Evolutionary conservation across 2,113 vertebrate species (phyloP).

Genomic region (Chaetops frenatus): DNA sequence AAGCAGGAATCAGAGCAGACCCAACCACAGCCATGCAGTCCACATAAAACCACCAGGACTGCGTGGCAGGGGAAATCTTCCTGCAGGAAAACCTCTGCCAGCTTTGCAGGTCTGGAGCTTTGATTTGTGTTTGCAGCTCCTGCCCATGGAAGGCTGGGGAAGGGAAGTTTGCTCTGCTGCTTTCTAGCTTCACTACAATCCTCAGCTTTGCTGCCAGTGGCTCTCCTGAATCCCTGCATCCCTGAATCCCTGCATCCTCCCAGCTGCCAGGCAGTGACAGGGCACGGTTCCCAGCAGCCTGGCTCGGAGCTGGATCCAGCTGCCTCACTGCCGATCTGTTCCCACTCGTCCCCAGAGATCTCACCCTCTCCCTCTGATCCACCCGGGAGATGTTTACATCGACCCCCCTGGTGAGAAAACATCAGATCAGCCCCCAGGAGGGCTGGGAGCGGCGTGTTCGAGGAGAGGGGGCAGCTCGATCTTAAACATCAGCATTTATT

Average conservation of each 20-base stretch:
- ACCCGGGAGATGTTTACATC: neutral
- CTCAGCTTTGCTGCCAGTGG: neutral
- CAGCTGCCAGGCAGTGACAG: neutral
- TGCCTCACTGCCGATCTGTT: neutral
- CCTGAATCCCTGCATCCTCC: neutral
- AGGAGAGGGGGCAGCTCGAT: neutral
- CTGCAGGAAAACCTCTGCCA: neutral
- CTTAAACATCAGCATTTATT: conserved; percentile 12
- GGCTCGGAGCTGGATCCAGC: neutral
- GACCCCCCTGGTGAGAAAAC: neutral
- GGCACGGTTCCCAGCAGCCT: neutral
- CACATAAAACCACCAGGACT: neutral
- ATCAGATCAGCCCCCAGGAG: neutral
- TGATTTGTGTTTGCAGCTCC: neutral
- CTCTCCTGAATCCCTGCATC: neutral
- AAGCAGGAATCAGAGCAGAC: neutral
- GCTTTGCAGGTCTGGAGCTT: neutral
- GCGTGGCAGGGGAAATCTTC: neutral
- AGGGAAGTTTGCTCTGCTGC: neutral
- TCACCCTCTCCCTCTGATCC: neutral
- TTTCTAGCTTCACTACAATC: neutral
- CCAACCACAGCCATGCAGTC: rapidly evolving
- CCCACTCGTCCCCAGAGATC: neutral
- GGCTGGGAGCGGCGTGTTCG: neutral
- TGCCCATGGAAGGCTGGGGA: neutral